Base-by-base conservation (phyloP, 2,113 vertebrate genomes). In the Marmota monax region DNA sequence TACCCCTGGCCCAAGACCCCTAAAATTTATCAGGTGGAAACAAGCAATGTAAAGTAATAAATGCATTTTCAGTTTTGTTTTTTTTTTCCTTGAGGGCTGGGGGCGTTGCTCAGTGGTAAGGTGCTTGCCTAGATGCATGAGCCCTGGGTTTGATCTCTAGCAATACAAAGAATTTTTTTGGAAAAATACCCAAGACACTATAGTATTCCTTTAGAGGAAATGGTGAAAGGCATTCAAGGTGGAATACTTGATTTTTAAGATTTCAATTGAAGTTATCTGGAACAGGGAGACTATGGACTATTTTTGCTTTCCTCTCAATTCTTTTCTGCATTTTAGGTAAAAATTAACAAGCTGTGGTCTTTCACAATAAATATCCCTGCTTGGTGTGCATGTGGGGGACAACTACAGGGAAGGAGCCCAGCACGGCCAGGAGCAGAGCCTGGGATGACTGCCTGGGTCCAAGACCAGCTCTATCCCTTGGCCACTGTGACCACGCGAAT, bases 301-400 rank as follows among this genome's bases (percentile, higher is more conserved):
- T 20, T 56, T 72, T 79, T 78, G 51, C n/a, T 86, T 72, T 37
- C n/a, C 34, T 80, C 20, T 73, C 39, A 29, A 23, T 74, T 92
- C 53, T 85, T 65, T 92, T 76, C 79, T 65, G 20, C 42, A 92
- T 82, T 76, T 90, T 65, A 85, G 23, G 65, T 48, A 56, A 82
- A 90, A 69, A 56, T 51, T 39, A 39, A 32, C 45, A 45, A 74
- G 34, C 48, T 37, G 53, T 1, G 18, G 22, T 37, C 74, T 88
- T 69, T 51, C 53, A 82, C 37, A 45, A 45, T 45, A 45, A 48
- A 69, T 69, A 70, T 5, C 23, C 12, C 77, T 77, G 85, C 42
- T 63, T 0, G 0, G 74, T 58, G 32, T 7, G 63, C 76, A 11
- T 27, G 58, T 22, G 42, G 42, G 42, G 39, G 42, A 1, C n/a